Base-by-base conservation (phyloP, 1,140 invertebrate species). In the Mamestra configurata region DNA sequence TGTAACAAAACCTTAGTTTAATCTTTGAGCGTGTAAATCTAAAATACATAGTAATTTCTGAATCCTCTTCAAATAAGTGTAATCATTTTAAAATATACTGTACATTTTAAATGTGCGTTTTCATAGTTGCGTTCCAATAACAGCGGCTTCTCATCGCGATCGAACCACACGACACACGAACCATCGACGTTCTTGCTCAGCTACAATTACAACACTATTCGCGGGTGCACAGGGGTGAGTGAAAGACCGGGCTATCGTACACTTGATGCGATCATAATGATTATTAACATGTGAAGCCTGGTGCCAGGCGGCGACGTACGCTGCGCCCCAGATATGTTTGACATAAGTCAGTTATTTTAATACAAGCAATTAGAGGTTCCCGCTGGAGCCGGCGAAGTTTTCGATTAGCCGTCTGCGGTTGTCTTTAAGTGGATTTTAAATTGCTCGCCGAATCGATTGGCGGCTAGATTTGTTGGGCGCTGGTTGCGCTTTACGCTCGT, bases 321-420 rank as follows among this genome's bases (percentile, higher is more conserved):
- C 79, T 15, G 31, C 81, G 91, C 88, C 90, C 92, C 87, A 90
- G 91, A 93, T 93, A 93, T 94, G 89, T 92, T 93, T 93, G 92
- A 94, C 92, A 94, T 93, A 89, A 91, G 87, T 90, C 91, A 91
- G 91, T 94, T 94, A 93, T 94, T 94, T 94, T 93, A 94, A 94
- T 93, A 94, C 86, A 92, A 87, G 92, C 92, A 94, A 94, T 94
- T 94, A 94, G 88, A 90, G 87, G 90, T 89, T 88, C 88, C 86
- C 83, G 83, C 80, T 88, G 89, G 84, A 85, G 79, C 84, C 86
- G 87, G 76, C 86, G 88, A 93, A 93, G 85, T 93, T 94, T 94
- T 93, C 90, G 91, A 94, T 94, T 93, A 88, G 84, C 83, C 88
- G 87, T 84, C 87, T 90, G 92, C 87, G 90, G 91, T 90, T 89